Evolutionary conservation across 1,140 invertebrate species (phyloP), one percentile per base, ranked within the genome.

Genomic region (Whitmania pigra): DNA sequence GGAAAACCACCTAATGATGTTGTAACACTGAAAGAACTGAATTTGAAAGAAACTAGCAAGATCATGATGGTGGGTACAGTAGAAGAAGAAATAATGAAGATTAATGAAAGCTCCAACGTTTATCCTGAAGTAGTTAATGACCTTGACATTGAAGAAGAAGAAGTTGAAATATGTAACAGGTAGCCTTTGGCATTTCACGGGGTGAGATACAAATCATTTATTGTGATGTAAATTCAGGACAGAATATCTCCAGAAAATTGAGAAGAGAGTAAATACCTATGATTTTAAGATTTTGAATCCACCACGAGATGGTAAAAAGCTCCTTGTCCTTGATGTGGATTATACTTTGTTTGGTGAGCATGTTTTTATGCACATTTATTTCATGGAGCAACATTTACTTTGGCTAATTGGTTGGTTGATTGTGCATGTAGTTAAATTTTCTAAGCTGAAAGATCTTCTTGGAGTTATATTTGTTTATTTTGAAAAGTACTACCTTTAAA

Each of bases 21-120:
- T 74, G 87, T 88, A 74, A 85, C 85, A 66, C 81, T 94, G 25
- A 84, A 85, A 18, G 82, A 86, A 29, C 79, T 94, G 57, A 88
- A 88, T 74, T 80, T 94, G 6, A 94, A 93, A 79, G 86, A 88
- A n/a, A 90, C 90, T 49, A 89, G 90, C 72, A 94, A 95, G 82
- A 86, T 97, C 20, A 95, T 97, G 92, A 90, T 97, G 88, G 94
- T 97, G 87, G 94, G 94, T 0, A 95, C 92, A 0, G 83, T 90
- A 29, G 94, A 97, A 80, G 89, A 93, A 77, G 91, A 91, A 68
- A 93, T 97, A 75, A 88, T 88, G 69, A 88, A 80, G 74, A 76
- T 87, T 77, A 87, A 86, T 72, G 87, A 88, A 70, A 90, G 78
- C 43, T 78, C 92, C 0, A 87, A 89, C 75, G 87, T 91, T 74